Evolutionary conservation across 2,888 invertebrate genomes (phyloP).

Genomic region (Pollenia griseotomentosa): DNA sequence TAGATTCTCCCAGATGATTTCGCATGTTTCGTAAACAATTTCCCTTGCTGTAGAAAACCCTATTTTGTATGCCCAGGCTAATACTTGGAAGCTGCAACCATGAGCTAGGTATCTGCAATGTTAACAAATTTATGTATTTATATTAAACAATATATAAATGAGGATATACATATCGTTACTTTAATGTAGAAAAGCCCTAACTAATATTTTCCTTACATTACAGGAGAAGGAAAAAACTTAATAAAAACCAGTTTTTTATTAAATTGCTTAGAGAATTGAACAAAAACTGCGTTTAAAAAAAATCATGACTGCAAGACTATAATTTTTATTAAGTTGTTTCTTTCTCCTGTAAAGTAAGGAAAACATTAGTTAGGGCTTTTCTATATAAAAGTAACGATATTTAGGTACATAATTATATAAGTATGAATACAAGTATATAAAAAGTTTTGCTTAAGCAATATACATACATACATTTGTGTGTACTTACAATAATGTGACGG

Average conservation of each 20-base stretch:
- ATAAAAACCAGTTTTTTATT: too few relatives aligned
- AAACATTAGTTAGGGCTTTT: too few relatives aligned
- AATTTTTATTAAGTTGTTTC: background rate
- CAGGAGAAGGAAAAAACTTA: too few relatives aligned
- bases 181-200: too few relatives aligned
- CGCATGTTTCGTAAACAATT: conserved; percentile 12
- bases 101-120: conserved; percentile 14
- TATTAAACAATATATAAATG: background rate
- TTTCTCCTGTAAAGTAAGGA: too few relatives aligned
- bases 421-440: too few relatives aligned
- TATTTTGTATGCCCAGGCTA: conserved; percentile 14
- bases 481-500: conserved; percentile 13
- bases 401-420: conserved; percentile 13
- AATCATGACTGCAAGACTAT: too few relatives aligned
- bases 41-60: conserved; percentile 1
- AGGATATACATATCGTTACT: background rate
- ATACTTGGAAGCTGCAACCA: conserved; percentile 22
- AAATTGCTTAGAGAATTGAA: too few relatives aligned
- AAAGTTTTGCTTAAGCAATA: too few relatives aligned
- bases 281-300: too few relatives aligned
- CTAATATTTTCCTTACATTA: too few relatives aligned
- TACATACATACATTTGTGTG: too few relatives aligned
- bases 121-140: conserved; percentile 1
- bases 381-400: background rate
- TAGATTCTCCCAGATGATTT: background rate